Conservation (phyloP, 2,113 vertebrate species). For the Aptenodytes patagonicus region DNA sequence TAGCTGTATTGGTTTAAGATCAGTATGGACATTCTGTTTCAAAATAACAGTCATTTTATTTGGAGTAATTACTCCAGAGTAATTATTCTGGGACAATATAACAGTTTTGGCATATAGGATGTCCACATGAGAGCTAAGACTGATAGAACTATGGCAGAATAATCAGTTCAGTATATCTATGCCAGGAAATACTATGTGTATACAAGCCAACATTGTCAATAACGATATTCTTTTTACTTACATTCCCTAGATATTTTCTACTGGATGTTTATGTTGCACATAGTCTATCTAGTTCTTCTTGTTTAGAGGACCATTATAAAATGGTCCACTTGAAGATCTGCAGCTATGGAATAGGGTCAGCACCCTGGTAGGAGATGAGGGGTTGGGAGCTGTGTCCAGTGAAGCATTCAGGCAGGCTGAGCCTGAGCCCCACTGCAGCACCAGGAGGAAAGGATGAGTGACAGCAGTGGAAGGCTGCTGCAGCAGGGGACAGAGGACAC, state of each 20-base stretch:
- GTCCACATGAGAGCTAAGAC: not conserved
- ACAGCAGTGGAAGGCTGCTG: not conserved
- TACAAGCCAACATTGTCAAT: not conserved
- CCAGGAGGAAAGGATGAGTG: not conserved
- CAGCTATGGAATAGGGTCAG: not conserved
- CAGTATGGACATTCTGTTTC: not conserved
- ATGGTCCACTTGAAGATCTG: not conserved
- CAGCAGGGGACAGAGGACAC: not conserved
- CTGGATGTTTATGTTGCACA: not conserved
- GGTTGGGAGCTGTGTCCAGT: not conserved
- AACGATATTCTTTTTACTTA: not conserved
- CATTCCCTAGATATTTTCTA: not conserved
- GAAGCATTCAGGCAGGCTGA: not conserved
- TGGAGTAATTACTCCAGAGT: not conserved
- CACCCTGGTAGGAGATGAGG: not conserved
- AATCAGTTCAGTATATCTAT: not conserved
- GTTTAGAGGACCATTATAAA: not conserved
- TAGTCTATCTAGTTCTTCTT: not conserved
- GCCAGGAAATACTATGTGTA: not conserved
- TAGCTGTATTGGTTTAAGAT: not conserved
- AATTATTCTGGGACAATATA: not conserved
- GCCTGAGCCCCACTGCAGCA: not conserved
- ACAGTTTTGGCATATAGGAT: not conserved
- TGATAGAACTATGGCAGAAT: not conserved
- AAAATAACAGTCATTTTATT: conserved; percentile 21